Conservation (phyloP, 2,888 invertebrate genomes). For the Drosophila anomelani region DNA sequence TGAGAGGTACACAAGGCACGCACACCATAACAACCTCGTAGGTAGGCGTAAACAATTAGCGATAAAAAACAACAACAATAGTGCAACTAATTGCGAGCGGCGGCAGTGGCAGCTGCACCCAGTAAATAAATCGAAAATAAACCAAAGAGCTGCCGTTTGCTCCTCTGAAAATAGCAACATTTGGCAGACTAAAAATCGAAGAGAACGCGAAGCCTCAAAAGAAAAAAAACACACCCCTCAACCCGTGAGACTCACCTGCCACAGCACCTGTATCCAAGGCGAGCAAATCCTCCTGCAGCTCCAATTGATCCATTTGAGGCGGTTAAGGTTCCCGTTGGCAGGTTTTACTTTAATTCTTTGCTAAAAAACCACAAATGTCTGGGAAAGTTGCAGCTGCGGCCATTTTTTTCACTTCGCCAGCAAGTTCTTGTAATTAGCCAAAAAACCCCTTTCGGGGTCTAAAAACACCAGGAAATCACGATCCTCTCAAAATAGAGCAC, state of each 20-base stretch:
- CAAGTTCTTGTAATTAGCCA: neutral
- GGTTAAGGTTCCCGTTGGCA: constrained; percentile 32
- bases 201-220: neutral
- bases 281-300: constrained; percentile 53
- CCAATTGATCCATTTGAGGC: constrained; percentile 62
- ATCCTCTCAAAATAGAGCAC: neutral
- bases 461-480: constrained; percentile 10
- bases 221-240: neutral
- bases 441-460: constrained; percentile 2
- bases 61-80: constrained; percentile 38
- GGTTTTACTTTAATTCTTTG: constrained; percentile 38
- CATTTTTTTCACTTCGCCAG: constrained; percentile 34
- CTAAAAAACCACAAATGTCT: constrained; percentile 37
- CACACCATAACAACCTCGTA: constrained; percentile 23
- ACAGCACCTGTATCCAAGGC: constrained; percentile 25
- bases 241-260: constrained; percentile 28
- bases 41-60: constrained; percentile 75
- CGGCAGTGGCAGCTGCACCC: constrained; percentile 50
- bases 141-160: constrained; percentile 11
- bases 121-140: constrained; percentile 43
- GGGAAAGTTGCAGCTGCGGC: constrained; percentile 49
- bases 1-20: constrained; percentile 14
- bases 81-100: constrained; percentile 12
- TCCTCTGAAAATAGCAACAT: constrained; percentile 28
- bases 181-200: constrained; percentile 18